Percentiles rank a stretch among this genome's conserved stretches.
These are phyloP conservation scores for Papilio demoleus DNA, from an alignment of 2,888 invertebrate species.

Conservation along the genomic window DNA sequence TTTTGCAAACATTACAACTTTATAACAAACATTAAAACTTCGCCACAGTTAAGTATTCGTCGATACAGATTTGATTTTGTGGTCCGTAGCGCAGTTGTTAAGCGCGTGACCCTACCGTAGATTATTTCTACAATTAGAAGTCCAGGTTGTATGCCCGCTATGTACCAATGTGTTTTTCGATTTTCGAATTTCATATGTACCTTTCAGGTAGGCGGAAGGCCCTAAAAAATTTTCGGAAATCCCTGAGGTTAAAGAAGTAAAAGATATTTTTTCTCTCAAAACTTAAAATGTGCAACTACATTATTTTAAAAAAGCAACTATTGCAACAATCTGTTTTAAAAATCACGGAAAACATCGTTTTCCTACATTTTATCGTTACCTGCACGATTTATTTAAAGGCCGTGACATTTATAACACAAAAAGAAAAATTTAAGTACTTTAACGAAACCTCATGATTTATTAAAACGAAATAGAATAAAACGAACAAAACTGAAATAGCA, in stretches of 20 bases:
- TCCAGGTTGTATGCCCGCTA: no score
- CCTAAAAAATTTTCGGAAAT: no score
- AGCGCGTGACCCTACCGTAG: no score
- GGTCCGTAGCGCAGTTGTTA: no score
- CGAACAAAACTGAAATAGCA: not conserved
- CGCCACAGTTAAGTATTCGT: not conserved
- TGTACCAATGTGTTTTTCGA: no score
- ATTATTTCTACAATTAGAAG: no score
- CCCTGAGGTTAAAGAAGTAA: not conserved
- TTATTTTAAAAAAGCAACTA: not conserved
- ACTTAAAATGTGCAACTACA: not conserved
- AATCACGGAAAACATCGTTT: not conserved
- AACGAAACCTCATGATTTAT: not conserved
- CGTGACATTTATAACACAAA: constrained; percentile 20
- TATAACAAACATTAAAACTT: not conserved
- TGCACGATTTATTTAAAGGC: not conserved
- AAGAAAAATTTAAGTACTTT: not conserved
- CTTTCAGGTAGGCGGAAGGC: no score
- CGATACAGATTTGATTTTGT: no score
- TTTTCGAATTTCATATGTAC: no score
- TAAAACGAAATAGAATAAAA: not conserved
- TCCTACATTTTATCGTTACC: not conserved
- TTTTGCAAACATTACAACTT: not conserved
- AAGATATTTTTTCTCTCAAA: not conserved
- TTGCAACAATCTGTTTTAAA: not conserved